These are phyloP conservation scores for Chloroceryle aenea DNA, from an alignment of 2,113 vertebrate species.

Conservation along the genomic window DNA sequence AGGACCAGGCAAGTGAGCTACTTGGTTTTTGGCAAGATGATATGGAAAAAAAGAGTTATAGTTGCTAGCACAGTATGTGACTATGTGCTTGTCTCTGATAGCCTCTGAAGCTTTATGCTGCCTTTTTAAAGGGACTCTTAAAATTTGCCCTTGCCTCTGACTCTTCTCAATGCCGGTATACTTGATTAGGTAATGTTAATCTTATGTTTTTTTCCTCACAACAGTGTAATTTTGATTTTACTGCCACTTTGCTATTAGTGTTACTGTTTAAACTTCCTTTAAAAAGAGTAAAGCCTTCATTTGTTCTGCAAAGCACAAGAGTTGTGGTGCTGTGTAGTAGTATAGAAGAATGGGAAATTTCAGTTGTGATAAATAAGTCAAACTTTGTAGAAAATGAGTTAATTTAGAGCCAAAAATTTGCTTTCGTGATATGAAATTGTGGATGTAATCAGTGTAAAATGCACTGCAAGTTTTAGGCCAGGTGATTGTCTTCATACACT, in stretches of 20 bases:
- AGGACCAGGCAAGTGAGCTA: slow-evolving; percentile 12
- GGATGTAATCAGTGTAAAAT: neutral
- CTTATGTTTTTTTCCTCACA: neutral
- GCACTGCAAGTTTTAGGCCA: neutral
- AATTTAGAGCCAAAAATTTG: neutral
- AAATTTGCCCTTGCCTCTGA: neutral
- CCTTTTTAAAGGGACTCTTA: neutral
- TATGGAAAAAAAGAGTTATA: neutral
- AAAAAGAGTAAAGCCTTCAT: neutral
- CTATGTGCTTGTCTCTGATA: neutral
- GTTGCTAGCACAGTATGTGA: neutral
- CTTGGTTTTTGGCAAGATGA: neutral
- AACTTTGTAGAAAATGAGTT: neutral
- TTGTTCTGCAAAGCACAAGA: neutral
- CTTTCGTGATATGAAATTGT: neutral
- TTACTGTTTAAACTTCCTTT: neutral
- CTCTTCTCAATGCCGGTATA: neutral
- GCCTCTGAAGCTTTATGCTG: neutral
- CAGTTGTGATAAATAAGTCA: neutral
- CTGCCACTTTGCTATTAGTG: neutral
- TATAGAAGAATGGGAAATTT: neutral
- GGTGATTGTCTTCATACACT: neutral
- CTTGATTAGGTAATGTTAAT: neutral
- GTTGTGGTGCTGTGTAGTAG: neutral
- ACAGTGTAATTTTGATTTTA: neutral